Evolutionary conservation across 64 coral and sea anemone genomes (phyloP).

Genomic region (Montipora efflorescens): DNA sequence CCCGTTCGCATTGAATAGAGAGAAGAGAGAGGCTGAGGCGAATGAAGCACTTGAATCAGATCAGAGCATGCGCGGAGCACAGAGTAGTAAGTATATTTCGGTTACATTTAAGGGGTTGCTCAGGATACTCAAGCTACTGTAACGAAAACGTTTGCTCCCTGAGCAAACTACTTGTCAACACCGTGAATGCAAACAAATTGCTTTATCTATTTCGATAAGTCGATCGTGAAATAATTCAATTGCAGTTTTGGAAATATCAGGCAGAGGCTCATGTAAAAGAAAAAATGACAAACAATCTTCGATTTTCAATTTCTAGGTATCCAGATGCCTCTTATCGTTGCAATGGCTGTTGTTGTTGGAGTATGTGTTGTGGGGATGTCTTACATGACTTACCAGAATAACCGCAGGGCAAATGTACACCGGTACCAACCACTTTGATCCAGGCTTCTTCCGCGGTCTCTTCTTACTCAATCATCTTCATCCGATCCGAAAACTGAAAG

Average conservation of each 20-base stretch:
- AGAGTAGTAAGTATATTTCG: background rate
- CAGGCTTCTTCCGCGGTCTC: background rate
- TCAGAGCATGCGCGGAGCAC: background rate
- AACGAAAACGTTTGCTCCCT: background rate
- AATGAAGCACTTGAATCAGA: slow-evolving; percentile 4
- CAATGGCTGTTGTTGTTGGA: slow-evolving; percentile 4
- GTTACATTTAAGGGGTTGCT: background rate
- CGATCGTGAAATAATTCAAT: background rate
- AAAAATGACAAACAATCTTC: background rate
- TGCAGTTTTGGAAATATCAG: background rate
- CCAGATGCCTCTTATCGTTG: background rate
- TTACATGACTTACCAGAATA: slow-evolving; percentile 22
- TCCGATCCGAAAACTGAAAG: no score
- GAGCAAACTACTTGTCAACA: no score
- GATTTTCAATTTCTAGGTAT: background rate
- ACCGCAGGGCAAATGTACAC: background rate
- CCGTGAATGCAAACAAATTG: background rate
- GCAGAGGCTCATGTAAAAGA: background rate
- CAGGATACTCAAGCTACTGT: background rate
- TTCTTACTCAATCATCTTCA: background rate
- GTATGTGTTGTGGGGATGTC: slow-evolving; percentile 9
- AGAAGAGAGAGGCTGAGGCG: background rate
- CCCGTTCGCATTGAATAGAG: slow-evolving; percentile 8
- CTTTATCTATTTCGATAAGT: no score
- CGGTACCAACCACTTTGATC: slow-evolving; percentile 6